A percentile compares a stretch with the other conserved stretches of the same genome.
phyloP scores from a whole-genome alignment of 2,888 invertebrate species.

The Odontothrips loti region DNA sequence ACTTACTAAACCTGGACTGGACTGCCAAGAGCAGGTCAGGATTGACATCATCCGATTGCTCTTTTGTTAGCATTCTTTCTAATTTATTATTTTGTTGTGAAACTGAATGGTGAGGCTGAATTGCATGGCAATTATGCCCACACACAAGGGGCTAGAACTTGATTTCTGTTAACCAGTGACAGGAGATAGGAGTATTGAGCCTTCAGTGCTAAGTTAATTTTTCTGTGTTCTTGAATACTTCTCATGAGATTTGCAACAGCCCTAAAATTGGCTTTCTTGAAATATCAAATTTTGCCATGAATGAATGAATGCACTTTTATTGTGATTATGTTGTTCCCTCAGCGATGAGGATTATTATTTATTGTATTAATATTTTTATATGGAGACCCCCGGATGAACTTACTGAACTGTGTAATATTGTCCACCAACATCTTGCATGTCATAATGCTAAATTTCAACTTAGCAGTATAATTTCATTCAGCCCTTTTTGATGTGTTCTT shows the following conservation, averaged over 20 bases:
- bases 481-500: slow-evolving; percentile 13
- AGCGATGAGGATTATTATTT: not conserved
- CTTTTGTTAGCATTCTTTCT: not conserved
- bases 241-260: slow-evolving; percentile 7
- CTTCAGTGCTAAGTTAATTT: slow-evolving; percentile 7
- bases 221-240: not conserved
- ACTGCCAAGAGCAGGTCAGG: not conserved
- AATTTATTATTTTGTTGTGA: slow-evolving; percentile 19
- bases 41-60: not conserved
- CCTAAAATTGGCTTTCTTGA: not conserved
- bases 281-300: not conserved
- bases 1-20: not conserved
- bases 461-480: slow-evolving; percentile 1
- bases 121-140: not conserved
- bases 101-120: slow-evolving; percentile 1
- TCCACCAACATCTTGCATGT: not conserved
- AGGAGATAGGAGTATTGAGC: slow-evolving; percentile 1
- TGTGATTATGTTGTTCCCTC: not conserved
- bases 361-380: slow-evolving; percentile 19
- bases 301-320: not conserved
- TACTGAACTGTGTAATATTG: not conserved
- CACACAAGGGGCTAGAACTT: not conserved
- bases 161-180: not conserved
- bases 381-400: not conserved
- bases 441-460: not conserved